Conservation (phyloP, 2,797 vertebrate genomes). For the Dipus sagitta region DNA sequence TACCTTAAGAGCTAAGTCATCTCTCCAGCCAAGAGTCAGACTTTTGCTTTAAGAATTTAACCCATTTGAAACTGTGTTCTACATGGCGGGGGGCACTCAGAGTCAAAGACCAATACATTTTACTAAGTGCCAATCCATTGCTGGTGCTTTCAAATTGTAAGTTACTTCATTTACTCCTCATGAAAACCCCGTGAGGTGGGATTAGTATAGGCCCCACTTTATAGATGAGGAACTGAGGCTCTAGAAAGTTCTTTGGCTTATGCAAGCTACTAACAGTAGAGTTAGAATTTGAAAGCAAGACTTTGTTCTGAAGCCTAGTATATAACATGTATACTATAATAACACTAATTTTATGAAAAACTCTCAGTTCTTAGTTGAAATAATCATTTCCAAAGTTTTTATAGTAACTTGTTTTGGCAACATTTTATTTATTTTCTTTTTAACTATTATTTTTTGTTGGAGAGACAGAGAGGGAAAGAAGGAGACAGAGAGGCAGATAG, state of each 20-base stretch:
- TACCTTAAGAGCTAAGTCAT: no score
- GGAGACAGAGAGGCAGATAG: no score
- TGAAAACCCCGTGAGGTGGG: neutral
- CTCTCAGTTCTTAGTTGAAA: slow-evolving; percentile 55
- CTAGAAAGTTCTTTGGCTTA: neutral
- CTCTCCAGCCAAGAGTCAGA: no score
- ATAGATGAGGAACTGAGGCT: neutral
- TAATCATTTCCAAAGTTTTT: slow-evolving; percentile 42
- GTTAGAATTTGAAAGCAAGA: slow-evolving; percentile 3
- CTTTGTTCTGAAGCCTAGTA: neutral
- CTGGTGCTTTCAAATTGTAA: neutral
- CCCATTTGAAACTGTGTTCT: neutral
- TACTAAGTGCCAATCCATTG: neutral
- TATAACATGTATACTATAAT: neutral
- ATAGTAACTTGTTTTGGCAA: slow-evolving; percentile 46
- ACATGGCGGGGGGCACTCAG: neutral
- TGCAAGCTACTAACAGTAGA: neutral
- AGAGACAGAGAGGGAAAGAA: no score
- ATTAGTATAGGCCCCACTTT: neutral
- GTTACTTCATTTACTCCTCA: slow-evolving; percentile 6
- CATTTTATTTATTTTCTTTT: neutral
- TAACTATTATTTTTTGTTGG: no score
- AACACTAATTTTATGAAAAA: slow-evolving; percentile 36
- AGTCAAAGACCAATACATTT: neutral
- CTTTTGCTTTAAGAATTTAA: slow-evolving; percentile 46